Conservation (phyloP, 2,113 vertebrate species). For the Polyodon spathula region DNA sequence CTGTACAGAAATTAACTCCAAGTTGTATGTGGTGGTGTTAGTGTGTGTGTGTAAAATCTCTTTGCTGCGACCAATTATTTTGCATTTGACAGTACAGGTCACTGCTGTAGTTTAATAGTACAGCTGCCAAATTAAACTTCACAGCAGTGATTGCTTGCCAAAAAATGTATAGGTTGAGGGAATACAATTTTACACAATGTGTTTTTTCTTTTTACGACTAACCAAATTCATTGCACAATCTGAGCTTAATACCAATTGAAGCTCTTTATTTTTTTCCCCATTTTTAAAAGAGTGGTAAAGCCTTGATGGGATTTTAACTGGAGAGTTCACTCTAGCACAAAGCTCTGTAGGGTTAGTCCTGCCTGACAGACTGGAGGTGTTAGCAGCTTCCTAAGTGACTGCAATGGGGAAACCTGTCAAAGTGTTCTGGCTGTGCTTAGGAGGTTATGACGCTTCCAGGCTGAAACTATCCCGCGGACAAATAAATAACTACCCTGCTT, state of each 20-base stretch:
- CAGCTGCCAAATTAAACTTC: no score
- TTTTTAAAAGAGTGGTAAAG: no score
- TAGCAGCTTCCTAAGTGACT: slow-evolving; percentile 24
- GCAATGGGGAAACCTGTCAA: slow-evolving; percentile 17
- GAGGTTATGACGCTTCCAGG: background rate
- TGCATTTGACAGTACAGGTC: no score
- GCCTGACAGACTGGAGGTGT: slow-evolving; percentile 19
- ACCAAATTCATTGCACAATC: background rate
- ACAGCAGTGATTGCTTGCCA: no score
- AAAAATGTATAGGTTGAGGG: no score
- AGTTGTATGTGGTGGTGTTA: no score
- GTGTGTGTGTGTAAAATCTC: no score
- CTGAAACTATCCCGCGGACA: slow-evolving; percentile 17
- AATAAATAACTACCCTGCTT: background rate
- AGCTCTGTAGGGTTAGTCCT: slow-evolving; percentile 26
- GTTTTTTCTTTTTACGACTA: background rate
- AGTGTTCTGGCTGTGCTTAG: slow-evolving; percentile 12
- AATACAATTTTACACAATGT: background rate
- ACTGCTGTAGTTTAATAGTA: no score
- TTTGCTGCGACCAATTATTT: no score
- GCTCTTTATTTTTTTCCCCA: background rate
- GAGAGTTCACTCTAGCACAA: slow-evolving; percentile 16
- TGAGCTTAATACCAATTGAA: background rate
- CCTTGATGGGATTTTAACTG: background rate
- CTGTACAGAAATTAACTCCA: no score